phyloP scores from a whole-genome alignment of 2,888 invertebrate species.

The Gryllus longicercus region DNA sequence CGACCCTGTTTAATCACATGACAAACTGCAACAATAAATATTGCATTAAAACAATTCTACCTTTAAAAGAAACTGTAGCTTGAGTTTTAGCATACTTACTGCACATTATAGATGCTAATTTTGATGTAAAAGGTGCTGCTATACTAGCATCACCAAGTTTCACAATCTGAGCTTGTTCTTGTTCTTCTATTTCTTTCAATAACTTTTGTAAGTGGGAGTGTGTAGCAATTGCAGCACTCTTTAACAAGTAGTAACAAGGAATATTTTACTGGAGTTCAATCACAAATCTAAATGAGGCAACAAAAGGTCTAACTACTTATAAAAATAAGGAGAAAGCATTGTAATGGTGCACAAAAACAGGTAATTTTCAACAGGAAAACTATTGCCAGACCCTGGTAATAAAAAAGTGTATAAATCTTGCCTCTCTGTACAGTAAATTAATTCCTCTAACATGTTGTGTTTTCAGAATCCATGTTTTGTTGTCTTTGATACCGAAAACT shows the following conservation, averaged over 20 bases:
- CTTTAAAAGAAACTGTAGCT: slow-evolving; percentile 25
- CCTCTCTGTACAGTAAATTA: no score
- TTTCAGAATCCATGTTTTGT: no score
- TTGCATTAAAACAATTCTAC: slow-evolving; percentile 37
- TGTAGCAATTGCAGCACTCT: slow-evolving; percentile 43
- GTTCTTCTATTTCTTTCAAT: slow-evolving; percentile 82
- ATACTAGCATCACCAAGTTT: slow-evolving; percentile 98
- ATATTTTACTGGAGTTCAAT: neutral
- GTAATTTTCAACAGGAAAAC: no score
- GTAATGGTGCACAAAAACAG: no score
- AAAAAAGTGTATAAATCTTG: no score
- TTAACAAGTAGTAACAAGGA: slow-evolving; percentile 21
- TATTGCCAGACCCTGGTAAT: no score
- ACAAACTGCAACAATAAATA: slow-evolving; percentile 68
- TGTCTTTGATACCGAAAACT: no score
- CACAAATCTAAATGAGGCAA: neutral
- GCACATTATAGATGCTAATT: slow-evolving; percentile 90
- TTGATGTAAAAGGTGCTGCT: slow-evolving; percentile 98
- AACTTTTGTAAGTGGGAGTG: slow-evolving; percentile 61
- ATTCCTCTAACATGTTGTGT: no score
- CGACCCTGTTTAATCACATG: slow-evolving; percentile 99
- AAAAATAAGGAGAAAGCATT: no score
- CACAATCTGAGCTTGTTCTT: slow-evolving; percentile 82
- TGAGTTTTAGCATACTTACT: slow-evolving; percentile 59
- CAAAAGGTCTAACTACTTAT: neutral